Conservation (phyloP, 2,888 invertebrate genomes). For the Calliopum simillimum region DNA sequence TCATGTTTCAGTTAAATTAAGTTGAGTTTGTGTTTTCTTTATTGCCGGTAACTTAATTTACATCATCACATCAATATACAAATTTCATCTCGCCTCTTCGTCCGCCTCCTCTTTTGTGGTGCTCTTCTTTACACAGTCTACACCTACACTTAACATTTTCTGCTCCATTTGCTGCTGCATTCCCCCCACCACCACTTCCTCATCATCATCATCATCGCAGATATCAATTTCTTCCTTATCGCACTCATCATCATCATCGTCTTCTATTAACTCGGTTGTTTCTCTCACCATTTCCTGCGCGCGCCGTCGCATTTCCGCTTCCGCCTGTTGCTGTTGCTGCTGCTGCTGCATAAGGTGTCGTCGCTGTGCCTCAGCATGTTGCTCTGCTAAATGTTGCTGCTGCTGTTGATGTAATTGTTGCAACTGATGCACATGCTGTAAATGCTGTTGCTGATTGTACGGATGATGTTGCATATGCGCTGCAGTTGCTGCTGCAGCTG, state of each 20-base stretch:
- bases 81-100: slow-evolving; percentile 60
- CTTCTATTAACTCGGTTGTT: slow-evolving; percentile 39
- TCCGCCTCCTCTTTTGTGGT: slow-evolving; percentile 41
- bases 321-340: slow-evolving; percentile 51
- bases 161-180: slow-evolving; percentile 38
- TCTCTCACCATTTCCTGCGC: slow-evolving; percentile 44
- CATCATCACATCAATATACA: slow-evolving; percentile 62
- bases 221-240: slow-evolving; percentile 59
- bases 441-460: slow-evolving; percentile 61
- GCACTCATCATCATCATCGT: slow-evolving; percentile 54
- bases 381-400: slow-evolving; percentile 48
- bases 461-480: slow-evolving; percentile 57
- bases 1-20: background rate
- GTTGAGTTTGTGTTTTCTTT: slow-evolving; percentile 1
- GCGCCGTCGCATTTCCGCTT: slow-evolving; percentile 49
- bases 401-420: slow-evolving; percentile 55
- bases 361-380: slow-evolving; percentile 50
- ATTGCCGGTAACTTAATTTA: slow-evolving; percentile 45
- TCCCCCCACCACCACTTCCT: slow-evolving; percentile 45
- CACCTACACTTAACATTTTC: slow-evolving; percentile 43
- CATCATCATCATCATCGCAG: slow-evolving; percentile 60
- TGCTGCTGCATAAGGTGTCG: slow-evolving; percentile 51
- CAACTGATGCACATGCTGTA: slow-evolving; percentile 59
- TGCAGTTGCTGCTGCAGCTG: slow-evolving; percentile 38
- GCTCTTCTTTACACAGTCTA: slow-evolving; percentile 44